A percentile compares a stretch with the other conserved stretches of the same genome.
Conservation (phyloP, 2,113 vertebrate species). For the Malurus elegans region DNA sequence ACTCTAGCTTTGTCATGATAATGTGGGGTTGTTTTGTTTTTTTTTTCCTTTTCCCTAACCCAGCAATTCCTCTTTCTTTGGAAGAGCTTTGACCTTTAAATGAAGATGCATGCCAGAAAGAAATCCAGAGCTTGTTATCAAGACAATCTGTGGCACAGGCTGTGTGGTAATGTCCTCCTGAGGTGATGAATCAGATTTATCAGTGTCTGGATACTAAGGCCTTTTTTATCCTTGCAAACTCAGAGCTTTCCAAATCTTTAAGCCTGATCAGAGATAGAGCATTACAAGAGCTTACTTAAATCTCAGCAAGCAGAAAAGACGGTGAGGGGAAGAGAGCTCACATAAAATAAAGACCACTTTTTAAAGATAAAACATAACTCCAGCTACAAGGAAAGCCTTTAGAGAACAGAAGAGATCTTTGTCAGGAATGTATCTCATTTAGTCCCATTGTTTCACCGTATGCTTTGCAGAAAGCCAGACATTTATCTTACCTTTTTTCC, state of each 20-base stretch:
- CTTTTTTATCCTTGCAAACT: conserved; percentile 67
- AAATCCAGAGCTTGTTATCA: conserved; percentile 45
- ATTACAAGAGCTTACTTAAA: conserved; percentile 68
- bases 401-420: conserved; percentile 70
- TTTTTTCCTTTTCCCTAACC: background rate
- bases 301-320: conserved; percentile 58
- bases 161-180: conserved; percentile 21
- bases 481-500: conserved; percentile 57
- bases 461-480: conserved; percentile 45
- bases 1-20: background rate
- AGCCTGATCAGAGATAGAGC: conserved; percentile 69
- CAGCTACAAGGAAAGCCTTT: conserved; percentile 55
- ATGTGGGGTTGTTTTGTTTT: background rate
- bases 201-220: conserved; percentile 49
- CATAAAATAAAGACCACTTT: conserved; percentile 62
- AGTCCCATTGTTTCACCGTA: conserved; percentile 67
- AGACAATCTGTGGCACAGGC: conserved; percentile 21
- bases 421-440: conserved; percentile 74
- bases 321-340: background rate
- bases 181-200: conserved; percentile 54
- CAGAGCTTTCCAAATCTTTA: conserved; percentile 71
- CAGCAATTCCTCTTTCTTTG: background rate
- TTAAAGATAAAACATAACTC: conserved; percentile 68
- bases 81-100: conserved; percentile 35
- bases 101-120: conserved; percentile 8